A percentile compares a stretch with the other conserved stretches of the same genome.
Conservation (phyloP, 2,888 invertebrate genomes). For the Chrysina gloriosa region DNA sequence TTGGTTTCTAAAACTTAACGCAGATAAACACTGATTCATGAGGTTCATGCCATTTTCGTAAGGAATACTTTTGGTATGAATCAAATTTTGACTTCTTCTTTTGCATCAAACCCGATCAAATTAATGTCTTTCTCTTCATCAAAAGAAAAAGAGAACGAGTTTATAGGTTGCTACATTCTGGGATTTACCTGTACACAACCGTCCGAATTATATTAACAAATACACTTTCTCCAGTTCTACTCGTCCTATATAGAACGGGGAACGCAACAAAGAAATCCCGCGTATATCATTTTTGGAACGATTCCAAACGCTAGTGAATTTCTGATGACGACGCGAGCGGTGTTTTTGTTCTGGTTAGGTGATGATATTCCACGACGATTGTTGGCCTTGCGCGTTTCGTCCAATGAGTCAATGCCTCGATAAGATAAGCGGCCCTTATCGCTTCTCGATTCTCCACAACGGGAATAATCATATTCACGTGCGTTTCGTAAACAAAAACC, state of each 20-base stretch:
- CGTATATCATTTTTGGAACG: slow-evolving; percentile 22
- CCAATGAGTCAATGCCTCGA: slow-evolving; percentile 32
- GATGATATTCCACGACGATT: slow-evolving; percentile 32
- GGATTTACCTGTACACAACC: too few species aligned
- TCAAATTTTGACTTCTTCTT: too few species aligned
- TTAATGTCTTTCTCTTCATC: too few species aligned
- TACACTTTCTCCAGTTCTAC: background rate
- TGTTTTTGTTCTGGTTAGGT: slow-evolving; percentile 37
- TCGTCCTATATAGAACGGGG: background rate
- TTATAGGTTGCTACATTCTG: too few species aligned
- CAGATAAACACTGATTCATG: too few species aligned
- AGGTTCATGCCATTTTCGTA: too few species aligned
- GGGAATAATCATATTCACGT: background rate
- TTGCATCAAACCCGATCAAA: too few species aligned
- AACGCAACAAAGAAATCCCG: slow-evolving; percentile 28
- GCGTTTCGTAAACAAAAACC: background rate
- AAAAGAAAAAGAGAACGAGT: too few species aligned
- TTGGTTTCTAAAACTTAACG: too few species aligned
- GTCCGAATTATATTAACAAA: background rate
- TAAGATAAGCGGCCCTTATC: slow-evolving; percentile 32
- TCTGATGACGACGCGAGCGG: slow-evolving; percentile 27
- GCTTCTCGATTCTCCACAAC: background rate
- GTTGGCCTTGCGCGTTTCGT: slow-evolving; percentile 15
- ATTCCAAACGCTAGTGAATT: slow-evolving; percentile 30
- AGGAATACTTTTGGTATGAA: too few species aligned